Percentiles rank a stretch among this genome's conserved stretches.
Evolutionary conservation across 1,140 invertebrate species (phyloP).

Genomic region (Aradophagus sp.): DNA sequence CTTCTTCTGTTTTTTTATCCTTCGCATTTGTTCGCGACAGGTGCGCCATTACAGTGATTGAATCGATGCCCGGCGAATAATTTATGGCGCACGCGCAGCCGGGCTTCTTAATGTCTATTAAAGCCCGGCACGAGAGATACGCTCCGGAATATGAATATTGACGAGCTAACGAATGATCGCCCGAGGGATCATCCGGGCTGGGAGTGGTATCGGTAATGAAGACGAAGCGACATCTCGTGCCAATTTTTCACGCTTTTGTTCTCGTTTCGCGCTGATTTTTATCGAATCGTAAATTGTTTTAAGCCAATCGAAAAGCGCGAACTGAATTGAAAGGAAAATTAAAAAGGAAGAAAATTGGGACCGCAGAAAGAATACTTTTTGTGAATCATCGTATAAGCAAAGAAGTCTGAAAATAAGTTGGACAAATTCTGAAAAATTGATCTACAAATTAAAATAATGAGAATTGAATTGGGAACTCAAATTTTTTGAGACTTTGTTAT

Average conservation of each 20-base stretch:
- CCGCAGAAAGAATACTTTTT: no score
- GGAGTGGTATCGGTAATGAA: constrained; percentile 50
- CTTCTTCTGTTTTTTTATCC: constrained; percentile 14
- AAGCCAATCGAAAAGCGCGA: no score
- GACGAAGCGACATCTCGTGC: constrained; percentile 27
- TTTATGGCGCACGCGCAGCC: constrained; percentile 41
- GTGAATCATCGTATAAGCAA: background rate
- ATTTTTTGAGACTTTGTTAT: no score
- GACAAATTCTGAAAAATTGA: no score
- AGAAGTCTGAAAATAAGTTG: no score
- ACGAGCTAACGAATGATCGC: constrained; percentile 31
- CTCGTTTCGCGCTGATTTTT: constrained; percentile 1
- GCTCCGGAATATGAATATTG: constrained; percentile 47
- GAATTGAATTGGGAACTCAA: no score
- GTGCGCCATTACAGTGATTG: constrained; percentile 52
- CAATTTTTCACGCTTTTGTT: background rate
- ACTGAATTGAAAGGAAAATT: constrained; percentile 7
- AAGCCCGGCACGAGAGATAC: constrained; percentile 27
- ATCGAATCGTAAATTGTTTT: no score
- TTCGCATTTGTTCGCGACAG: constrained; percentile 24
- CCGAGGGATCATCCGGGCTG: constrained; percentile 18
- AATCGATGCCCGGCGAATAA: constrained; percentile 45
- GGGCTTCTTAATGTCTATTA: constrained; percentile 49
- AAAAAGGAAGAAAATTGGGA: no score
- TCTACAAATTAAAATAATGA: no score